Percentiles rank a stretch among this genome's conserved stretches.
phyloP scores from a whole-genome alignment of 2,113 vertebrate genomes.

The Cyprinodon variegatus region DNA sequence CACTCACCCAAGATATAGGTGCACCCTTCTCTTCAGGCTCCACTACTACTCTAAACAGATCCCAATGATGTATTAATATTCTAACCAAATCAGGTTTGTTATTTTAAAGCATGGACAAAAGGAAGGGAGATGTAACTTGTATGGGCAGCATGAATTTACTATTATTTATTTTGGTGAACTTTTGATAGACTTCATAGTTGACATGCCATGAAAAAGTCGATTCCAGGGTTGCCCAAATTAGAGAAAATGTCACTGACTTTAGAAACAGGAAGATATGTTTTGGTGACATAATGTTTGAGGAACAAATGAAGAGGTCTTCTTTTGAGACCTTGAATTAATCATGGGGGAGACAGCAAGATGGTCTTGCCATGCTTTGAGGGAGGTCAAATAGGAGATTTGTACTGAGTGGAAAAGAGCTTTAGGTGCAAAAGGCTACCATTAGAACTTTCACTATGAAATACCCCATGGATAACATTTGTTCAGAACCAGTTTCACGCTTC shows the following conservation, averaged over 20 bases:
- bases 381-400: background rate
- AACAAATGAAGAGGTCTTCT: background rate
- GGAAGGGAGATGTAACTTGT: slow-evolving; percentile 12
- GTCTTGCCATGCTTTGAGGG: background rate
- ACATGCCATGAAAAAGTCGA: too few species aligned
- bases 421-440: background rate
- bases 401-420: background rate
- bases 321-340: background rate
- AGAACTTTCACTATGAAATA: background rate
- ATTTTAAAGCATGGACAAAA: background rate
- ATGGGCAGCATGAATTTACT: slow-evolving; percentile 2
- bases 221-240: background rate
- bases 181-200: background rate
- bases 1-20: slow-evolving; percentile 10
- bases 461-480: too few species aligned
- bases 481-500: too few species aligned
- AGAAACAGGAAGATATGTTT: background rate
- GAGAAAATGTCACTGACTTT: background rate
- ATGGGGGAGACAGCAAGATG: background rate
- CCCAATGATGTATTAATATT: slow-evolving; percentile 27
- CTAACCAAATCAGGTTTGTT: slow-evolving; percentile 30
- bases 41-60: slow-evolving; percentile 22
- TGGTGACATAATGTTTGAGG: background rate
- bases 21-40: background rate
- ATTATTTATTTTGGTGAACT: slow-evolving; percentile 15